Base-by-base conservation (phyloP, 1,140 invertebrate species). In the Aradophagus sp. region DNA sequence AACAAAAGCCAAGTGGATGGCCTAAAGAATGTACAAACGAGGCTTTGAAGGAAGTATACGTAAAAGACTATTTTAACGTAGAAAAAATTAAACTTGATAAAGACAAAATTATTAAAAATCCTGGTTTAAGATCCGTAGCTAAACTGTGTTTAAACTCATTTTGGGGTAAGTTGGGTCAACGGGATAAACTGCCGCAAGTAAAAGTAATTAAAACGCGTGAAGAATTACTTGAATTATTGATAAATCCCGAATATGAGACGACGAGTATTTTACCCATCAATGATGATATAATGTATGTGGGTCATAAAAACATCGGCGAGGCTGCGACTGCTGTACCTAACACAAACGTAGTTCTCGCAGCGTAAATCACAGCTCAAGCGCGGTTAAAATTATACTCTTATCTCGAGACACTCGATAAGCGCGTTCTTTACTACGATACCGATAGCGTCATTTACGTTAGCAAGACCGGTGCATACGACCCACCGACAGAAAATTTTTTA, bases 371-470 rank as follows among this genome's bases (percentile, higher is more conserved):
- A 1, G 75, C 80, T 7, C 78, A 81, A 39, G 84, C 82, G 0
- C 45, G 84, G 1, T 45, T 86, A 5, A 76, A 82, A 61, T 69
- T 86, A 2, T 86, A 84, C 42, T 34, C 42, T 11, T n/a, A n/a
- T n/a, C n/a, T n/a, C n/a, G n/a, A n/a, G n/a, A n/a, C n/a, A n/a
- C n/a, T n/a, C n/a, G n/a, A 62, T 12, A 27, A 68, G 1, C 36
- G 75, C 19, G 78, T 78, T 2, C 39, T 85, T 2, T 87, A 87
- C 56, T 80, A 69, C 17, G 86, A 86, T 56, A 87, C 84, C 2
- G 85, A 86, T 63, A 69, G 48, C 11, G n/a, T n/a, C n/a, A n/a
- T n/a, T n/a, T n/a, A n/a, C n/a, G n/a, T n/a, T n/a, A n/a, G n/a
- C n/a, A n/a, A 35, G 8, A 23, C 20, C 20, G 8, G 20, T 5